These are phyloP conservation scores for Girardia tigrina DNA, from an alignment of 2,888 invertebrate species.

Conservation along the genomic window DNA sequence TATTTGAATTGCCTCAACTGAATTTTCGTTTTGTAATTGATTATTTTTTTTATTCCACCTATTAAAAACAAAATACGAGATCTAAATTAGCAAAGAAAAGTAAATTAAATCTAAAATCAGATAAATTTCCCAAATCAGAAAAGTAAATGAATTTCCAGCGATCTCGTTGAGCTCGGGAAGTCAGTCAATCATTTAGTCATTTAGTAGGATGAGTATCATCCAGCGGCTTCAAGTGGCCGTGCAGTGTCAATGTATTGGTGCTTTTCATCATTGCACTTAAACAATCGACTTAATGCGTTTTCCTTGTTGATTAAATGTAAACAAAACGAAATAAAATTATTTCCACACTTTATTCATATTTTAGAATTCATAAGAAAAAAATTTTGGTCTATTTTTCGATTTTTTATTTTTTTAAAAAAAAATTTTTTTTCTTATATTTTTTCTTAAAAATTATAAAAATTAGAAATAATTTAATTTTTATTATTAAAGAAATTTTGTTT, in stretches of 20 bases:
- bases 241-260: constrained; percentile 10
- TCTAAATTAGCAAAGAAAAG: constrained; percentile 12
- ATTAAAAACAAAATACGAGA: constrained; percentile 17
- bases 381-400: too few species aligned
- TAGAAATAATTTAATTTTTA: too few species aligned
- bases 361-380: too few species aligned
- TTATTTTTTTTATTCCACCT: not conserved
- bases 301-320: constrained; percentile 23
- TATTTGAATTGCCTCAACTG: not conserved
- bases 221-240: constrained; percentile 17
- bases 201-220: constrained; percentile 20
- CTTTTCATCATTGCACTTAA: constrained; percentile 9
- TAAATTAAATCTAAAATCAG: constrained; percentile 23
- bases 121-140: constrained; percentile 23
- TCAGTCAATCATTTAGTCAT: constrained; percentile 18
- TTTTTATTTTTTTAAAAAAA: too few species aligned
- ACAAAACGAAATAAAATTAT: constrained; percentile 23
- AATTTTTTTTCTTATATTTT: too few species aligned
- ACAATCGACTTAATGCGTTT: constrained; percentile 23
- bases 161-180: not conserved
- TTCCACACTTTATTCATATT: constrained; percentile 15
- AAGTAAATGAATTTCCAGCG: constrained; percentile 17
- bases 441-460: too few species aligned
- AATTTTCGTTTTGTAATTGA: not conserved
- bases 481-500: too few species aligned